Evolutionary conservation across 64 coral and sea anemone species (phyloP).

Genomic region (Cladopsammia gracilis): DNA sequence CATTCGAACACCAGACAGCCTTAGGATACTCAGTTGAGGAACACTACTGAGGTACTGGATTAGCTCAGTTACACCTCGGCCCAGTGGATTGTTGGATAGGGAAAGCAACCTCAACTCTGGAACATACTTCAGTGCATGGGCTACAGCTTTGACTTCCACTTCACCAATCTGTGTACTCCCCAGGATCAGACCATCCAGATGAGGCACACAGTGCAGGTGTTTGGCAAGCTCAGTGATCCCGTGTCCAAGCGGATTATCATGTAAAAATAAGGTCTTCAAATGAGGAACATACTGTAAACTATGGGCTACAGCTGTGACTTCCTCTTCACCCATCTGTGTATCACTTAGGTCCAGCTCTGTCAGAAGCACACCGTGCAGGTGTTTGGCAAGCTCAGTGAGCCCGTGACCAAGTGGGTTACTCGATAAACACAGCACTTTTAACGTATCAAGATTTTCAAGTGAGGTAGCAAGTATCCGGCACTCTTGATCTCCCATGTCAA

Average conservation of each 20-base stretch:
- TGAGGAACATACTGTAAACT: neutral
- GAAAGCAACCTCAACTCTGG: neutral
- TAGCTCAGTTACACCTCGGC: neutral
- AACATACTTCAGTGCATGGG: neutral
- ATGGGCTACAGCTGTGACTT: too few species aligned
- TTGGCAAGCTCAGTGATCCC: neutral
- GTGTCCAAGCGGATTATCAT: neutral
- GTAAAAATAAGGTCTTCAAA: neutral
- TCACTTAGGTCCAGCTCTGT: too few species aligned
- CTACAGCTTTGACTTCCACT: neutral
- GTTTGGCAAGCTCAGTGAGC: too few species aligned
- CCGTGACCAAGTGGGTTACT: too few species aligned
- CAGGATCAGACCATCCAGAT: neutral
- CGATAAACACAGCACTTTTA: too few species aligned
- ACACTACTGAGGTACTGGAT: neutral
- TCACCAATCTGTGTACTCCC: neutral
- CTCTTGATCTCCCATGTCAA: neutral
- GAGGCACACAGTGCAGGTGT: neutral
- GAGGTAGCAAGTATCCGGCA: neutral
- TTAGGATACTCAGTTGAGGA: neutral
- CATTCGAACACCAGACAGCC: neutral
- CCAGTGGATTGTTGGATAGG: neutral
- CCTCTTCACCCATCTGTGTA: too few species aligned
- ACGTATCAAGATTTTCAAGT: neutral
- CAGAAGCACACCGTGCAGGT: too few species aligned